Evolutionary conservation across 2,797 vertebrate species (phyloP).

Genomic region (Leptoclinus maculatus): DNA sequence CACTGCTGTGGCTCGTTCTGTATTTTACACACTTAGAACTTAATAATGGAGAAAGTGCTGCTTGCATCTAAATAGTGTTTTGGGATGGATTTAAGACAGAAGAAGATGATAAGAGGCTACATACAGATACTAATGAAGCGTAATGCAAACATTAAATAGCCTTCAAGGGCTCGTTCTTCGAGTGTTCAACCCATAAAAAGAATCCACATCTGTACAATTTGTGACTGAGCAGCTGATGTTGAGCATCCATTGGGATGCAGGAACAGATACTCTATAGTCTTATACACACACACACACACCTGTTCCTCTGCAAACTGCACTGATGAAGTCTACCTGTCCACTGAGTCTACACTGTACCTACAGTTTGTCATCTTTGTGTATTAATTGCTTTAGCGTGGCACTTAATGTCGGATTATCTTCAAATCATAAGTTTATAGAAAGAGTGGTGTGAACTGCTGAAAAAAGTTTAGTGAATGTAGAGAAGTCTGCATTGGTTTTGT

Average conservation of each 20-base stretch:
- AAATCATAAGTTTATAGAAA: constrained; percentile 14
- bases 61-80: not conserved
- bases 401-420: constrained; percentile 10
- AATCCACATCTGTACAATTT: constrained; percentile 1
- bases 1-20: constrained; percentile 11
- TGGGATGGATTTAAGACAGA: not conserved
- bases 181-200: not conserved
- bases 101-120: not conserved
- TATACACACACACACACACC: constrained; percentile 19
- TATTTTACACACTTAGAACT: constrained; percentile 16
- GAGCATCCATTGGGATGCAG: not conserved
- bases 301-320: constrained; percentile 20
- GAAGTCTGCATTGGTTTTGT: constrained; percentile 7
- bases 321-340: constrained; percentile 14
- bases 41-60: not conserved
- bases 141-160: not conserved
- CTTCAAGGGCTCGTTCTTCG: not conserved
- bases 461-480: constrained; percentile 11
- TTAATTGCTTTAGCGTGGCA: constrained; percentile 5
- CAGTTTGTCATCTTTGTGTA: not conserved
- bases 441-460: constrained; percentile 27
- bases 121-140: not conserved
- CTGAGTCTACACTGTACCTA: not conserved
- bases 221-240: not conserved
- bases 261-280: constrained; percentile 21